Conservation (phyloP, 2,113 vertebrate genomes). For the Apeltes quadracus region DNA sequence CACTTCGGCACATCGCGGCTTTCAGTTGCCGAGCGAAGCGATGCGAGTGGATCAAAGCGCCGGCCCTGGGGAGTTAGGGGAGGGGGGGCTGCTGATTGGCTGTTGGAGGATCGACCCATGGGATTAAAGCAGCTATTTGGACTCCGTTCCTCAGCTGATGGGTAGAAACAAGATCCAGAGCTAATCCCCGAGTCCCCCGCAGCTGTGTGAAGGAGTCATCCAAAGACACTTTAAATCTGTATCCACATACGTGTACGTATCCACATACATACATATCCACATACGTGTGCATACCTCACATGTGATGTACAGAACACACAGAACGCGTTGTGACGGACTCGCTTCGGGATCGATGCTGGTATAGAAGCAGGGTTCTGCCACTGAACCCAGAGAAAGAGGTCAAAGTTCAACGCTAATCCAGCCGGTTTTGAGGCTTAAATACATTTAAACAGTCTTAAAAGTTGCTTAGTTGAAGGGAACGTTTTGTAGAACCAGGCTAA, state of each 20-base stretch:
- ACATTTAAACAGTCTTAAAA: neutral
- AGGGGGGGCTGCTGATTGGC: constrained; percentile 48
- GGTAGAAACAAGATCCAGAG: constrained; percentile 77
- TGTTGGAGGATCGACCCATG: constrained; percentile 27
- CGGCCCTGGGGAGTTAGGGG: neutral
- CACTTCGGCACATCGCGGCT: too few relatives aligned
- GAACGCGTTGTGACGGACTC: neutral
- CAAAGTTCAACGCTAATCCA: neutral
- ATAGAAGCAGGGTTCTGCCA: too few relatives aligned
- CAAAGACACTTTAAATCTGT: constrained; percentile 59
- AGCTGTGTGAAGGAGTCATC: constrained; percentile 83
- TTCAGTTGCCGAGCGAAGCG: neutral
- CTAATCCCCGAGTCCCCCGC: constrained; percentile 83
- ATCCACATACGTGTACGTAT: constrained; percentile 37
- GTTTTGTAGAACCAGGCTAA: neutral
- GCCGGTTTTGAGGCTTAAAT: neutral
- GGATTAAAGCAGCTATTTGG: constrained; percentile 80
- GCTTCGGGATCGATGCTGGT: neutral
- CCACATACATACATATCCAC: constrained; percentile 45
- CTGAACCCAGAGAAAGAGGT: neutral
- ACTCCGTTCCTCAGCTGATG: constrained; percentile 79
- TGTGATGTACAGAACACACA: constrained; percentile 23
- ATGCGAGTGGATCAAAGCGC: constrained; percentile 55
- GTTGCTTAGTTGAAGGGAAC: neutral
- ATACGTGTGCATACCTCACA: constrained; percentile 36